A percentile compares a stretch with the other conserved stretches of the same genome.
Conservation (phyloP, 2,888 invertebrate species). For the Ophion obscuratus region DNA sequence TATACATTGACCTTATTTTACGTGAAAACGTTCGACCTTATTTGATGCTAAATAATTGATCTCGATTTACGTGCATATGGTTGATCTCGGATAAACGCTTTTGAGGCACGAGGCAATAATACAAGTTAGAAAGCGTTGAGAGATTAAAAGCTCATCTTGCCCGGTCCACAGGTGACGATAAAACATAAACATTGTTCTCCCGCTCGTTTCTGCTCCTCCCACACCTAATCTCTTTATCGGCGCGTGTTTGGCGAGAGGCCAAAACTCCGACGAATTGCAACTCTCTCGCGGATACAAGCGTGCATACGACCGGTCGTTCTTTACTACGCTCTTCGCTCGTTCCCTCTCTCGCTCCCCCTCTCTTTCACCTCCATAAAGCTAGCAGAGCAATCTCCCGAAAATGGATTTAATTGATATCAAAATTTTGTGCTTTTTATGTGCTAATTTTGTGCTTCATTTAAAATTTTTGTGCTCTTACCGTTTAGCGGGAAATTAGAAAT, state of each 20-base stretch:
- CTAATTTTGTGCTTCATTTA: too few species aligned
- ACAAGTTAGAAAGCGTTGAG: constrained; percentile 39
- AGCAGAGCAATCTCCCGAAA: too few species aligned
- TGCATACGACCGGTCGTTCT: constrained; percentile 9
- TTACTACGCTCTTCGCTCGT: not conserved
- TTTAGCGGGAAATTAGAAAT: too few species aligned
- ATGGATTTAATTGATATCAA: too few species aligned
- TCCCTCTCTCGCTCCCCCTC: constrained; percentile 21
- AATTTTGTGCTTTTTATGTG: too few species aligned
- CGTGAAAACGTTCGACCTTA: too few species aligned
- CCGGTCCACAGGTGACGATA: constrained; percentile 62
- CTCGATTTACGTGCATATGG: too few species aligned
- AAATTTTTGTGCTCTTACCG: too few species aligned
- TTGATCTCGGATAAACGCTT: not conserved
- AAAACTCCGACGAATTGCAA: constrained; percentile 65
- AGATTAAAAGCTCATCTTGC: constrained; percentile 49
- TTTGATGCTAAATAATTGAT: too few species aligned
- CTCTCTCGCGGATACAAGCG: constrained; percentile 35
- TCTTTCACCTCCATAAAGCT: too few species aligned
- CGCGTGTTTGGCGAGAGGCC: constrained; percentile 78
- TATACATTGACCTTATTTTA: too few species aligned
- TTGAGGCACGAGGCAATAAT: not conserved
- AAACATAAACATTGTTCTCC: constrained; percentile 78
- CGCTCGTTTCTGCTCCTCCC: constrained; percentile 22
- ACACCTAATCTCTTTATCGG: constrained; percentile 81